A percentile compares a stretch with the other conserved stretches of the same genome.
phyloP scores from a whole-genome alignment of 2,888 invertebrate species.

The Amblyteles armatorius region DNA sequence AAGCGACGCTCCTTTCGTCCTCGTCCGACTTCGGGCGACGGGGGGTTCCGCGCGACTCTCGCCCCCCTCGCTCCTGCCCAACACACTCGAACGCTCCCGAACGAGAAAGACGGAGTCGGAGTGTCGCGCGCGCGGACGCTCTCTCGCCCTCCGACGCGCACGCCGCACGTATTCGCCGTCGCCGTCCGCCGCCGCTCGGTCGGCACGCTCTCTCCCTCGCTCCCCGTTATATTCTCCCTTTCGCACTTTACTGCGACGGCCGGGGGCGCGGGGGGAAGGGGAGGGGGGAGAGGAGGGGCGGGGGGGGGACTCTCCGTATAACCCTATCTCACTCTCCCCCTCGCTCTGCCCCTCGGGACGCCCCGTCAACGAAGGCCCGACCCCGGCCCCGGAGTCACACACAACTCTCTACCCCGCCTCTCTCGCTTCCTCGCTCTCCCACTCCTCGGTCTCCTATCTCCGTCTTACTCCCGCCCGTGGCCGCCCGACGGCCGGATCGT shows the following conservation, averaged over 20 bases:
- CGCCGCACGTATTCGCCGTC: conserved; percentile 51
- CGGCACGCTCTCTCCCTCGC: conserved; percentile 44
- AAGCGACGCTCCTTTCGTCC: conserved; percentile 52
- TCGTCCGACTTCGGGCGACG: conserved; percentile 17
- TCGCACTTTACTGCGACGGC: conserved; percentile 56
- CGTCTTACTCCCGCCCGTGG: conserved; percentile 66
- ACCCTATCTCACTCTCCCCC: conserved; percentile 57
- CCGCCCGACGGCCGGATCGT: conserved; percentile 55
- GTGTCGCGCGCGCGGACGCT: conserved; percentile 55
- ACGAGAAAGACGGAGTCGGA: conserved; percentile 38
- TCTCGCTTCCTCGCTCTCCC: conserved; percentile 68
- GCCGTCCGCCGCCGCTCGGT: conserved; percentile 23
- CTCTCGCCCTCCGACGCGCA: conserved; percentile 66
- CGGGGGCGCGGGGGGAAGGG: neutral
- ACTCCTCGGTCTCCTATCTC: conserved; percentile 64
- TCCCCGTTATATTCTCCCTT: conserved; percentile 56
- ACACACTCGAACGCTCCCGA: neutral
- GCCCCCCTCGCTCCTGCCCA: conserved; percentile 14
- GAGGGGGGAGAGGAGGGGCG: neutral
- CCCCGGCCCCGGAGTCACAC: conserved; percentile 56
- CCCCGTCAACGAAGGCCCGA: conserved; percentile 66
- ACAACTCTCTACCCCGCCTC: conserved; percentile 62
- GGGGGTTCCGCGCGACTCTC: conserved; percentile 37
- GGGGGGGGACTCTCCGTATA: conserved; percentile 10
- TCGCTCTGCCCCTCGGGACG: conserved; percentile 57